phyloP scores from a whole-genome alignment of 2,113 vertebrate genomes.

The Bubo blakistoni region DNA sequence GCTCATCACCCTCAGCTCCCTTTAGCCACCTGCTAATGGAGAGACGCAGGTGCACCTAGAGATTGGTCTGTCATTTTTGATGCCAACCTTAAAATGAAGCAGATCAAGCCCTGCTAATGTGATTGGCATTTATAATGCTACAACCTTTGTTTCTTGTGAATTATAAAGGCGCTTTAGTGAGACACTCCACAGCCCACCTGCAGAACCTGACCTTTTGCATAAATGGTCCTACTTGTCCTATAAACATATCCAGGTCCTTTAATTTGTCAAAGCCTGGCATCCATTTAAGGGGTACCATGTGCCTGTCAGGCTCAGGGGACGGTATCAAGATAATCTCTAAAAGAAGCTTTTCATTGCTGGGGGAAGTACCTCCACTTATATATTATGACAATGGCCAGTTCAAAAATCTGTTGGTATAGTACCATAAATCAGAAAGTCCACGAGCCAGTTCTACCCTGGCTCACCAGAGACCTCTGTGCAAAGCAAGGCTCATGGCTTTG shows the following conservation, averaged over 20 bases:
- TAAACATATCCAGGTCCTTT: neutral
- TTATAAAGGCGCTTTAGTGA: neutral
- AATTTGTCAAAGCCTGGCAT: neutral
- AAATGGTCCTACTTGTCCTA: neutral
- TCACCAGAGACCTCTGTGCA: neutral
- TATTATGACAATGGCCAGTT: neutral
- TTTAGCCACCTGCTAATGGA: accelerated
- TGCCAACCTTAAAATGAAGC: neutral
- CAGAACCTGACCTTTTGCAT: accelerated
- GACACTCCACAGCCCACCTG: neutral
- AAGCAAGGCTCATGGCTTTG: neutral
- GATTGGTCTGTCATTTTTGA: neutral
- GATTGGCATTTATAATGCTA: neutral
- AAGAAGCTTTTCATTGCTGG: neutral
- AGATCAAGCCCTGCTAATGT: neutral
- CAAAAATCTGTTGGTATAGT: neutral
- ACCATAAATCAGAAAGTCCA: neutral
- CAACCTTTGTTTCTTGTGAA: neutral
- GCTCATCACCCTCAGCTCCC: neutral
- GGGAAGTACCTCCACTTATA: neutral
- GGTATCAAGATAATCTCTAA: neutral
- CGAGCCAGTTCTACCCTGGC: neutral
- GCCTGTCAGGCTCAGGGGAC: neutral
- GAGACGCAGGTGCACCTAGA: neutral
- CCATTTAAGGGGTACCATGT: neutral